phyloP scores from a whole-genome alignment of 2,113 vertebrate genomes.

The Catharus minimus region DNA sequence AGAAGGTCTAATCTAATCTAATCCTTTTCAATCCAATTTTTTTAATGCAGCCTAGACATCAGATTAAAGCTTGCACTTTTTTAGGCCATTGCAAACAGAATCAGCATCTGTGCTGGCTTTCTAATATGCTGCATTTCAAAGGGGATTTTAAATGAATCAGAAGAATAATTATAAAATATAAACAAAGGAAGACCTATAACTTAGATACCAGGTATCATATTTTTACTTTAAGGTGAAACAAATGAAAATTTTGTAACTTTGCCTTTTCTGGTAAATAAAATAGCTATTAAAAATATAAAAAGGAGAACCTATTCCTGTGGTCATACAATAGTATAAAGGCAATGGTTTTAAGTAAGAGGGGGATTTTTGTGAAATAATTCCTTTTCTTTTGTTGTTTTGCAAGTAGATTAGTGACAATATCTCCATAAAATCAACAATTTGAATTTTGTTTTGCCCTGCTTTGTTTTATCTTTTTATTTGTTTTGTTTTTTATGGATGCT shows the following conservation, averaged over 20 bases:
- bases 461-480: neutral
- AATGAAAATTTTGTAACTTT: neutral
- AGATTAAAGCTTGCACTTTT: slow-evolving; percentile 89
- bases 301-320: neutral
- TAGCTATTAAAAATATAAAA: neutral
- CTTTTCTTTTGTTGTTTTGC: neutral
- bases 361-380: neutral
- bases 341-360: neutral
- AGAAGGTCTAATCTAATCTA: slow-evolving; percentile 96
- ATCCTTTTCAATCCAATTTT: slow-evolving; percentile 99
- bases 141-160: slow-evolving; percentile 33
- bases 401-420: neutral
- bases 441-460: neutral
- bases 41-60: slow-evolving; percentile 93
- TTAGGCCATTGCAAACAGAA: slow-evolving; percentile 84
- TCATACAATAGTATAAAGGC: neutral
- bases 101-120: slow-evolving; percentile 84
- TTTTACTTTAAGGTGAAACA: neutral
- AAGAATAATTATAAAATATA: neutral
- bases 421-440: neutral
- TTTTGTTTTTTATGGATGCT: neutral
- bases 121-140: slow-evolving; percentile 12
- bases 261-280: neutral
- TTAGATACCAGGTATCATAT: neutral
- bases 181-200: neutral